Evolutionary conservation across 2,888 invertebrate genomes (phyloP), one percentile per base, ranked within the genome.

Genomic region (Lordiphosa andalusiaca): DNA sequence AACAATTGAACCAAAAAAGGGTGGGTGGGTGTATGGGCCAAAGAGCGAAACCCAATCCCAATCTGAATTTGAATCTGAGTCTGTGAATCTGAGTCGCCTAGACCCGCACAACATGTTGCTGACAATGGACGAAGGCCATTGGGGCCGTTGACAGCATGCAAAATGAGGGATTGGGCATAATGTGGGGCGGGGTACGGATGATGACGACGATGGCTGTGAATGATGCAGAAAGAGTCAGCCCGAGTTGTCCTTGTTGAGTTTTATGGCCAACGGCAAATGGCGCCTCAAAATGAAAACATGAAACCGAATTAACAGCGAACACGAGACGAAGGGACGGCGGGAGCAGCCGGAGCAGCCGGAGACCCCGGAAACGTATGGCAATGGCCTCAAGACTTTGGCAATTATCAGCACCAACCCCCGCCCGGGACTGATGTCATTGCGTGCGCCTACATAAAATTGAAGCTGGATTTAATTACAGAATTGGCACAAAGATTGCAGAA

Each of bases 401-500:
- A 75, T 75, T 78, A 72, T 63, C 61, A 16, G 16, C 16, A 16
- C 16, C 16, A 16, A 16, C 16, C 16, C 53, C 50, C 25, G 23
- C 16, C 6, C 21, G 16, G 16, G 30, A 4, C 21, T 78, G 68
- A 61, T 75, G 64, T 72, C 75, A 70, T 68, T 70, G 56, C 68
- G 64, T 70, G 66, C 53, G 58, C 59, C 54, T 40, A 55, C 71
- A 73, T 64, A 77, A 80, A 25, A 80, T 76, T 76, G 76, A 76
- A 69, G 71, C 65, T 73, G 66, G 67, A 77, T 76, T 80, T 77
- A 77, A 77, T 77, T 77, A 80, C 71, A 71, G 59, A 33, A 57
- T 33, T 39, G 35, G 12, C 25, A 25, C 25, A 25, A 6, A 25
- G 7, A 25, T 25, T 6, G 4, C 6, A 25, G 25, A 25, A 25